A percentile compares a stretch with the other conserved stretches of the same genome.
These are phyloP conservation scores for Pachycephus smyrnensis DNA, from an alignment of 2,888 invertebrate genomes.

Conservation along the genomic window DNA sequence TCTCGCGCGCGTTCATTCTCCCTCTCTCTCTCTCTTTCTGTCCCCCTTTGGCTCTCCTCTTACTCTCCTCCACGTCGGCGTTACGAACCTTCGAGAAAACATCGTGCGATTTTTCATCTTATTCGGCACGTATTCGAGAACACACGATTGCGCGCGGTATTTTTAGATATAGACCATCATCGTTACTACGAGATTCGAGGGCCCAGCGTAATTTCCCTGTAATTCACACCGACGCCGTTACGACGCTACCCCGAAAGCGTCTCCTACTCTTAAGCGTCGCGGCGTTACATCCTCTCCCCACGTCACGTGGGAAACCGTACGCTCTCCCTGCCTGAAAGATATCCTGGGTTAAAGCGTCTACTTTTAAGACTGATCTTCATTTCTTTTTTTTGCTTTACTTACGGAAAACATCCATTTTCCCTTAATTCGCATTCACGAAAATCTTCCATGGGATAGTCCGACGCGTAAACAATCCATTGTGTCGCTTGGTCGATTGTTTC, in stretches of 20 bases:
- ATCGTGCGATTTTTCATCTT: slow-evolving; percentile 40
- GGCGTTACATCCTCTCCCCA: background rate
- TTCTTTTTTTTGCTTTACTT: background rate
- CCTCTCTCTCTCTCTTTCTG: slow-evolving; percentile 27
- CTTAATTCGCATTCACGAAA: background rate
- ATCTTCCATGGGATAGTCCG: background rate
- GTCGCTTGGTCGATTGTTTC: background rate
- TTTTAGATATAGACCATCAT: slow-evolving; percentile 8
- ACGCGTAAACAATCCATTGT: background rate
- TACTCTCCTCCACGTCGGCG: slow-evolving; percentile 23
- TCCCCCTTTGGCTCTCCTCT: slow-evolving; percentile 1
- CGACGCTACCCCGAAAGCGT: background rate
- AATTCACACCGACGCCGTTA: background rate
- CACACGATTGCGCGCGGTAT: slow-evolving; percentile 22
- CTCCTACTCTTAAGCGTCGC: background rate
- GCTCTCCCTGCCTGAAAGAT: background rate
- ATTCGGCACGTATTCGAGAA: slow-evolving; percentile 1
- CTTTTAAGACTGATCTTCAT: background rate
- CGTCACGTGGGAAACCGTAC: background rate
- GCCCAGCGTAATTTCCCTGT: background rate
- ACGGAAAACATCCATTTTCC: background rate
- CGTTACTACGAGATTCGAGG: background rate
- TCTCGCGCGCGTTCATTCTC: slow-evolving; percentile 16
- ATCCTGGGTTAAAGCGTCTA: background rate
- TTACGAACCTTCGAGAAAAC: slow-evolving; percentile 62